Percentiles rank a stretch among this genome's conserved stretches.
These are phyloP conservation scores for Alouatta palliata DNA, from an alignment of 2,113 vertebrate genomes.

Conservation along the genomic window DNA sequence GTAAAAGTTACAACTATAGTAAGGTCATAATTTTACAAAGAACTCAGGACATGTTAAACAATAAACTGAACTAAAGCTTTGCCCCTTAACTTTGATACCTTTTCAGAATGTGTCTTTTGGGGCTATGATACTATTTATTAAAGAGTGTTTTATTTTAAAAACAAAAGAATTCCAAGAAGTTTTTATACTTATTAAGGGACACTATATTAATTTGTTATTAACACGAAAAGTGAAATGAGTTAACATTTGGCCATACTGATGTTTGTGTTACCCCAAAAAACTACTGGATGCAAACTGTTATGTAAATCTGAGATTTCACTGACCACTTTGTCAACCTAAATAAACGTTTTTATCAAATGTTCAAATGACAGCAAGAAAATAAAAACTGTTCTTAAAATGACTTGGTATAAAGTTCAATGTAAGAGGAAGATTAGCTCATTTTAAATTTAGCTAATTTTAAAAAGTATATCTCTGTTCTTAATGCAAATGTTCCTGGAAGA, in stretches of 20 bases:
- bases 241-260: slow-evolving; percentile 3
- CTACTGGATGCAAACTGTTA: neutral
- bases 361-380: slow-evolving; percentile 39
- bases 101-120: neutral
- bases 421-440: neutral
- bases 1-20: neutral
- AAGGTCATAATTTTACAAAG: neutral
- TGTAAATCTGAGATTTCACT: neutral
- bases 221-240: neutral
- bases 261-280: neutral
- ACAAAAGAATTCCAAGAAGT: slow-evolving; percentile 12
- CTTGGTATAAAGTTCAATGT: neutral
- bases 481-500: neutral
- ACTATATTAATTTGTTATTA: neutral
- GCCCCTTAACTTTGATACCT: neutral
- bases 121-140: neutral
- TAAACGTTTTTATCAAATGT: slow-evolving; percentile 49
- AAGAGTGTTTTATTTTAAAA: slow-evolving; percentile 31
- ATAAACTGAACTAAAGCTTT: neutral
- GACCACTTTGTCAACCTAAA: neutral
- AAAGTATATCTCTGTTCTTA: neutral
- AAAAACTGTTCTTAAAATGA: slow-evolving; percentile 17
- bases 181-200: slow-evolving; percentile 16
- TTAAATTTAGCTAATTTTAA: slow-evolving; percentile 19
- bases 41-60: neutral